Conservation (phyloP, 2,888 invertebrate genomes). For the Dinocampus coccinellae region DNA sequence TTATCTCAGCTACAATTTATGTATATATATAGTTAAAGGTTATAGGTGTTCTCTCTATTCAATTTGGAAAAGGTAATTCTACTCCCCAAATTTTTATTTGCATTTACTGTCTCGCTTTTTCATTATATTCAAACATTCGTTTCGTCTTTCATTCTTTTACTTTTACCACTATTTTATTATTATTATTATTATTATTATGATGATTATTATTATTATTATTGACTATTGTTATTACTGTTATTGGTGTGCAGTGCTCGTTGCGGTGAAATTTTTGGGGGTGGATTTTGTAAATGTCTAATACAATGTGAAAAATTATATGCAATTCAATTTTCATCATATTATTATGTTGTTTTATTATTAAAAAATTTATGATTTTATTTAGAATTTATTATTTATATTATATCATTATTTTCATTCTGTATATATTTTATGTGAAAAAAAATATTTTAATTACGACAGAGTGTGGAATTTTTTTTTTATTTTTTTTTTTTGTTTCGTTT, state of each 20-base stretch:
- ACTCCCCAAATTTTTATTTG: conserved; percentile 47
- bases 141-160: background rate
- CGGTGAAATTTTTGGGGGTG: conserved; percentile 40
- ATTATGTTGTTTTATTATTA: background rate
- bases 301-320: conserved; percentile 63
- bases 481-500: too few relatives aligned
- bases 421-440: background rate
- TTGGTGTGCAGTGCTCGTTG: conserved; percentile 23
- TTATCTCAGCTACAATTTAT: conserved; percentile 33
- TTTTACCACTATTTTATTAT: background rate
- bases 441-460: too few relatives aligned
- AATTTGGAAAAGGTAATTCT: conserved; percentile 58
- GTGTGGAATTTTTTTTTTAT: too few relatives aligned
- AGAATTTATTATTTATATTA: background rate
- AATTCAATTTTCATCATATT: conserved; percentile 41
- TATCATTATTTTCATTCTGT: background rate
- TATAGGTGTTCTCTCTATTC: conserved; percentile 54
- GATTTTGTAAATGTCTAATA: conserved; percentile 40
- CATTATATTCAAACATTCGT: conserved; percentile 1
- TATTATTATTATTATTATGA: background rate
- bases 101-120: conserved; percentile 30
- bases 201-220: background rate
- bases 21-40: conserved; percentile 32
- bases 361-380: background rate
- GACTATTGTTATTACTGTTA: background rate